Base-by-base conservation (phyloP, 2,888 invertebrate species). In the Lochmaea crataegi region DNA sequence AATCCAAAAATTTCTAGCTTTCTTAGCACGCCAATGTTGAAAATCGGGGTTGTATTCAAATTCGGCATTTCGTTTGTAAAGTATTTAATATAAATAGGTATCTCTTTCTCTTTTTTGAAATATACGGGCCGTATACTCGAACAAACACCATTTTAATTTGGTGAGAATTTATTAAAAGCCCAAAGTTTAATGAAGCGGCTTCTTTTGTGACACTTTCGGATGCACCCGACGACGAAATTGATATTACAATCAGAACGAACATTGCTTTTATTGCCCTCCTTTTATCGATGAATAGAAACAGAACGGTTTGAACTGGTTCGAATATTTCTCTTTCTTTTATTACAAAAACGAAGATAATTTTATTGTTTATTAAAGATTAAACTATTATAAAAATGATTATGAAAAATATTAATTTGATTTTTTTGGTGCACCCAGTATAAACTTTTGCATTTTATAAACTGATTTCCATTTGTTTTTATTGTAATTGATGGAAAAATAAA, bases 141-240 rank as follows among this genome's bases (percentile, higher is more conserved):
- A 67, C 67, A 72, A 68, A 67, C 64, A 72, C 67, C 67, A 57
- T 68, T 72, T 72, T 72, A 72, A 72, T 68, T 72, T 65, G 61
- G 67, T 57, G 72, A 68, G 57, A 72, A 72, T 72, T 63, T 72
- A 68, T 68, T 57, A 57, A 68, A 72, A 63, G 67, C 67, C 57
- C 32, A 10, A 72, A 26, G 63, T 72, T 72, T 72, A 72, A 72
- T 72, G 67, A 68, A 22, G 63, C 72, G 64, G 63, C 53, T 72
- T 45, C 64, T 64, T 72, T 42, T 64, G 72, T 63, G 72, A 72
- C 63, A 57, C 41, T 68, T 57, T 72, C 57, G 63, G 72, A 63
- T 72, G 72, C 38, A 51, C 45, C 56, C 51, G 60, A 63, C 41
- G 38, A 72, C 26, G 51, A 66, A 16, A 71, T 71, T 67, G 53